phyloP scores from a whole-genome alignment of 2,797 vertebrate species.

The Anniella stebbinsi region DNA sequence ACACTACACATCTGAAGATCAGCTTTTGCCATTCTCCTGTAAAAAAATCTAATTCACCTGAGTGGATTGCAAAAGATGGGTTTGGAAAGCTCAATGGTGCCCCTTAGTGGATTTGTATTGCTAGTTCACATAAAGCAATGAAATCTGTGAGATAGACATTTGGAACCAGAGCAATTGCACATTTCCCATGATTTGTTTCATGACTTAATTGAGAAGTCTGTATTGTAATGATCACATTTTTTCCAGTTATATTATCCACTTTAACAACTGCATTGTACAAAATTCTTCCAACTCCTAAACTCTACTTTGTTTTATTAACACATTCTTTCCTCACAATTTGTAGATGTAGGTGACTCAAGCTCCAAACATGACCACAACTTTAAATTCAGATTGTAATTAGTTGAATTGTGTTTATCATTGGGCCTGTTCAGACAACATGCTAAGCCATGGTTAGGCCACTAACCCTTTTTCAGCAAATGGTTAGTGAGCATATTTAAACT shows the following conservation, averaged over 20 bases:
- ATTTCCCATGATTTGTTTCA: conserved; percentile 10
- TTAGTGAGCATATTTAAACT: too few species aligned
- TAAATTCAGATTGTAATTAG: background rate
- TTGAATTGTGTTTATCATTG: background rate
- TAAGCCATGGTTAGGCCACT: too few species aligned
- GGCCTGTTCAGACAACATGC: too few species aligned
- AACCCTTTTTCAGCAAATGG: too few species aligned
- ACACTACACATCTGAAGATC: background rate
- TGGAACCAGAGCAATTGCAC: background rate
- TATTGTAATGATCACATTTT: conserved; percentile 5
- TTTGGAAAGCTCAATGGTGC: conserved; percentile 66
- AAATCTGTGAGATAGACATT: background rate
- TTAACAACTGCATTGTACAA: background rate
- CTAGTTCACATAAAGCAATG: conserved; percentile 42
- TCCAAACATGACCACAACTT: background rate
- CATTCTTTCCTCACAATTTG: background rate
- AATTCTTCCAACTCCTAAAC: background rate
- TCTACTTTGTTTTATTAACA: background rate
- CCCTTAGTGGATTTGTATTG: conserved; percentile 56
- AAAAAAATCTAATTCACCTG: conserved; percentile 7
- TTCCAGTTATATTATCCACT: background rate
- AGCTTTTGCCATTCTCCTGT: background rate
- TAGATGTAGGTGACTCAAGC: background rate
- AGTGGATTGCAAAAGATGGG: background rate
- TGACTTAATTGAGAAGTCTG: background rate